phyloP scores from a whole-genome alignment of 2,797 vertebrate genomes.

The Craterocephalus amniculus region DNA sequence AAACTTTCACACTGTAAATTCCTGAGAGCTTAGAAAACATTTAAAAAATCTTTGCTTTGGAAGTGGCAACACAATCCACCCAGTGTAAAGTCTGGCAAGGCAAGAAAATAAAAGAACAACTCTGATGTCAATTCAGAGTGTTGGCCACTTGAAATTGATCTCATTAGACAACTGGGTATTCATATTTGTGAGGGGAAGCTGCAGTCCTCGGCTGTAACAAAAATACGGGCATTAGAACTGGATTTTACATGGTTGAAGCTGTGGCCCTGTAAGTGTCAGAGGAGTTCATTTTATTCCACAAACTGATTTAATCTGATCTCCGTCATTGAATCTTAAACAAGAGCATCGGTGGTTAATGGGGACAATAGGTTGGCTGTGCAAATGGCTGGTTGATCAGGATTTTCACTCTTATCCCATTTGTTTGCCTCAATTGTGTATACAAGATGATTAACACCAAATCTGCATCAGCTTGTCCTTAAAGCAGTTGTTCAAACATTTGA shows the following conservation, averaged over 20 bases:
- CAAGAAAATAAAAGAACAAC: slow-evolving; percentile 22
- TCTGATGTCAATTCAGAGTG: slow-evolving; percentile 17
- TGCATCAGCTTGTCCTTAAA: slow-evolving; percentile 51
- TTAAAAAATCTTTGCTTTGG: slow-evolving; percentile 22
- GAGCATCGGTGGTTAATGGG: slow-evolving; percentile 27
- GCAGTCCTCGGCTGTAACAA: slow-evolving; percentile 64
- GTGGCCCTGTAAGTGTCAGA: slow-evolving; percentile 32
- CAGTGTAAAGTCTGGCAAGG: slow-evolving; percentile 36
- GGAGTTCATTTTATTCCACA: slow-evolving; percentile 24
- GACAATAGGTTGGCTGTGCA: slow-evolving; percentile 42
- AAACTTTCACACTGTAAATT: slow-evolving; percentile 34
- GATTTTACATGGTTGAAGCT: slow-evolving; percentile 34
- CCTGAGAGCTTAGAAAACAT: slow-evolving; percentile 59
- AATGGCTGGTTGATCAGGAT: slow-evolving; percentile 51
- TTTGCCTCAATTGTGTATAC: slow-evolving; percentile 37
- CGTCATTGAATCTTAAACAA: slow-evolving; percentile 36
- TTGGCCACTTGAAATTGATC: slow-evolving; percentile 9
- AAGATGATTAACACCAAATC: slow-evolving; percentile 53
- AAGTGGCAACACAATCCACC: slow-evolving; percentile 31
- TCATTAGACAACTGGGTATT: slow-evolving; percentile 22
- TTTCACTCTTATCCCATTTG: slow-evolving; percentile 23
- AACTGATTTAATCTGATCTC: slow-evolving; percentile 31
- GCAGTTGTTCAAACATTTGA: slow-evolving; percentile 71
- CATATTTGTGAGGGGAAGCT: slow-evolving; percentile 34
- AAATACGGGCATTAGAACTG: slow-evolving; percentile 22